Conservation (phyloP, 92 coral and sea anemone genomes). For the Phymanthus crucifer region DNA sequence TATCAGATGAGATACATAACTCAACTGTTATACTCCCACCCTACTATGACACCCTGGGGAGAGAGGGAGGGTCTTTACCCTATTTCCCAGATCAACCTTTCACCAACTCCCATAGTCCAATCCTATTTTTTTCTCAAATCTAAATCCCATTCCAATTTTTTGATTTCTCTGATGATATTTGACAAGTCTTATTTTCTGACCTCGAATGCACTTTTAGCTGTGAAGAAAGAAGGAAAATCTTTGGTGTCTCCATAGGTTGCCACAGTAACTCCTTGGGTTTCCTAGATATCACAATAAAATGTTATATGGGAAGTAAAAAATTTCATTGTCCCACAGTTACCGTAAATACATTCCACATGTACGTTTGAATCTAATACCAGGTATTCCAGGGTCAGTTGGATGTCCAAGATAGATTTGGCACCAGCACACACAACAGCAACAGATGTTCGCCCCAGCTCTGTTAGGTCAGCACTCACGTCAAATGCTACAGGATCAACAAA, state of each 20-base stretch:
- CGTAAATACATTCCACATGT: too few species aligned
- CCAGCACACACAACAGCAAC: slow-evolving; percentile 96
- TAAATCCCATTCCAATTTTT: too few species aligned
- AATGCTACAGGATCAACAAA: slow-evolving; percentile 61
- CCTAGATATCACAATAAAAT: slow-evolving; percentile 42
- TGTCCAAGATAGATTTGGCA: slow-evolving; percentile 91
- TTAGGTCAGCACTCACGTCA: slow-evolving; percentile 95
- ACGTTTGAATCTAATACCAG: slow-evolving; percentile 43
- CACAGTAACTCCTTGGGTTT: slow-evolving; percentile 98
- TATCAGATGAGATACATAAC: not conserved
- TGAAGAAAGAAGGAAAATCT: slow-evolving; percentile 94
- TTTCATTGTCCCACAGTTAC: too few species aligned
- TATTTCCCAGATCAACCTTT: too few species aligned
- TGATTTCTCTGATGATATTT: too few species aligned
- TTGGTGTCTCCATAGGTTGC: slow-evolving; percentile 84
- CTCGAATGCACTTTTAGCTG: slow-evolving; percentile 87
- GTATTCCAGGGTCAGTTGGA: slow-evolving; percentile 86
- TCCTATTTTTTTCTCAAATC: too few species aligned
- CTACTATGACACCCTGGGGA: not conserved
- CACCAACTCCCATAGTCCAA: too few species aligned
- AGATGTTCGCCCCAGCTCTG: slow-evolving; percentile 93
- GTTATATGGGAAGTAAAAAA: too few species aligned
- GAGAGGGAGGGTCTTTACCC: too few species aligned
- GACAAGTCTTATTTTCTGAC: slow-evolving; percentile 24
- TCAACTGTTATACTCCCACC: not conserved